phyloP scores from a whole-genome alignment of 2,888 invertebrate genomes.

The Galerucella calmariensis region DNA sequence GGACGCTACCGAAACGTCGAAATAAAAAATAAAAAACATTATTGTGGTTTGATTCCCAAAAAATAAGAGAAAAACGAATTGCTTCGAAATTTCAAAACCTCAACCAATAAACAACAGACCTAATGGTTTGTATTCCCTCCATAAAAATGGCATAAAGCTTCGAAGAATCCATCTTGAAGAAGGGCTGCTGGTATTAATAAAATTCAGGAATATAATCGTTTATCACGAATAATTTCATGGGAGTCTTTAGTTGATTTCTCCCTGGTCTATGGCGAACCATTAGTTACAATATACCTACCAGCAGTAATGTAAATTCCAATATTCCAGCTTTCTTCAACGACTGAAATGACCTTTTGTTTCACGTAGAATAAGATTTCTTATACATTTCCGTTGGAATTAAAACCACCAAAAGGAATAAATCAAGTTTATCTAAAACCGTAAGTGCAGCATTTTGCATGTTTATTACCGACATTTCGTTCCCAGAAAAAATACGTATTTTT shows the following conservation, averaged over 20 bases:
- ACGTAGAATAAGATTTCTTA: conserved; percentile 25
- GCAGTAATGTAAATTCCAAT: conserved; percentile 5
- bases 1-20: too few relatives aligned
- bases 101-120: too few relatives aligned
- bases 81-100: too few relatives aligned
- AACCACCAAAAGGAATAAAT: conserved; percentile 47
- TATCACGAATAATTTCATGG: not conserved
- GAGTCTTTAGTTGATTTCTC: not conserved
- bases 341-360: conserved; percentile 22
- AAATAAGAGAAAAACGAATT: too few relatives aligned
- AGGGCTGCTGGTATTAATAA: too few relatives aligned
- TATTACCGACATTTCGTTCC: conserved; percentile 35
- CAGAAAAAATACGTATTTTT: conserved; percentile 34
- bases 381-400: conserved; percentile 39
- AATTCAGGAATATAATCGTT: not conserved
- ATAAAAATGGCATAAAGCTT: too few relatives aligned
- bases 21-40: too few relatives aligned
- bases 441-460: conserved; percentile 46
- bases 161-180: too few relatives aligned
- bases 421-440: conserved; percentile 49
- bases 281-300: not conserved
- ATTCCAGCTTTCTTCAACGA: conserved; percentile 6
- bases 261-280: not conserved
- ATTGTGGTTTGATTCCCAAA: too few relatives aligned
- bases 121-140: too few relatives aligned